These are phyloP conservation scores for Centropus bengalensis DNA, from an alignment of 2,113 vertebrate species.

Conservation along the genomic window DNA sequence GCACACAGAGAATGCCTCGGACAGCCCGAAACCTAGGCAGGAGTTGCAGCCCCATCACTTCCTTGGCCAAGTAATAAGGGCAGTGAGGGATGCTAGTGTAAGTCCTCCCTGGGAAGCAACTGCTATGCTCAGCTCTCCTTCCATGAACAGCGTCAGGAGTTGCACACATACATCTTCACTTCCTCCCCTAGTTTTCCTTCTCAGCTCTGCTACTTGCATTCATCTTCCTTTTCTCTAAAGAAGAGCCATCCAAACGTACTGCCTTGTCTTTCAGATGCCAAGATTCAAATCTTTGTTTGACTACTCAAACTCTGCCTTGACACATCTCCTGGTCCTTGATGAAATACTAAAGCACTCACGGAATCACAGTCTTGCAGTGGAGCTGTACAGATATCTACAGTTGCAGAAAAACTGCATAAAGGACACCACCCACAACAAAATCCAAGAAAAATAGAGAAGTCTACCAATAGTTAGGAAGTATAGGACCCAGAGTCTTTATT, in stretches of 20 bases:
- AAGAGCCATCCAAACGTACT: not conserved
- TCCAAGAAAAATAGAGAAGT: not conserved
- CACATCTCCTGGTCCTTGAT: not conserved
- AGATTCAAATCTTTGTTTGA: not conserved
- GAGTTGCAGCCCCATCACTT: accelerated
- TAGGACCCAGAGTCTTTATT: too few relatives aligned
- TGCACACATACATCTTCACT: not conserved
- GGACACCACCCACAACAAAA: not conserved
- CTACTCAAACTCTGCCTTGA: not conserved
- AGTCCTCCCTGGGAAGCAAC: not conserved
- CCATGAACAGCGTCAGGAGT: not conserved
- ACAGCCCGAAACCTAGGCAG: not conserved
- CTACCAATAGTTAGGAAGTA: too few relatives aligned
- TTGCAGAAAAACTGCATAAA: not conserved
- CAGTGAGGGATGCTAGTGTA: not conserved
- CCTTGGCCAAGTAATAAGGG: not conserved
- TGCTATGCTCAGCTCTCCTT: not conserved
- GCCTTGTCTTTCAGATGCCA: not conserved
- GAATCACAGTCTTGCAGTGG: not conserved
- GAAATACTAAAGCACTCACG: not conserved
- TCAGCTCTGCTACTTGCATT: not conserved
- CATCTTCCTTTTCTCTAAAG: not conserved
- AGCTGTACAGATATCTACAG: not conserved
- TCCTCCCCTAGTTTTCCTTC: not conserved
- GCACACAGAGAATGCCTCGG: not conserved